Evolutionary conservation across 2,113 vertebrate species (phyloP), one percentile per base, ranked within the genome.

Genomic region (Leiothrix lutea): DNA sequence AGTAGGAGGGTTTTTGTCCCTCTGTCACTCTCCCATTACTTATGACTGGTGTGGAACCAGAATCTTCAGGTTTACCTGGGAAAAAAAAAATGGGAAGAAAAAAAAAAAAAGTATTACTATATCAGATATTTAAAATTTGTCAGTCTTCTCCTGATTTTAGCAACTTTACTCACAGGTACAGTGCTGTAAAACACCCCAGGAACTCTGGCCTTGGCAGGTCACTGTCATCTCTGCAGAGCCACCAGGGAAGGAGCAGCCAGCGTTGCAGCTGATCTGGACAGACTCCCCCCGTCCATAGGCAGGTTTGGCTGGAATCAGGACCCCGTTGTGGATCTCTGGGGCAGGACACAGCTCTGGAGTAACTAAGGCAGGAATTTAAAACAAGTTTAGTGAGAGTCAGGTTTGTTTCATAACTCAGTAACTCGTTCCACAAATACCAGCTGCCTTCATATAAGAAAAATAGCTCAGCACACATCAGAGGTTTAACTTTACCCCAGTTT

Each of bases 31-130:
- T 79, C 5, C 95, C 94, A 11, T 82, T 0, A 13, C 0, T 42
- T 20, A 97, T 92, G 17, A 40, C 1, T 20, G 83, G 96, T 0
- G 77, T 67, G 31, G 14, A 42, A 74, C 6, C 64, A 71, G 47
- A 53, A n/a, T 3, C 8, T 64, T 8, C 1, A 75, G 40, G 0
- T 2, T 0, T 5, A 31, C 94, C 95, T 94, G 77, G 48, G 48
- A 67, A 42, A 48, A 19, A 13, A 38, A 57, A 16, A 8, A 0
- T 1, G 1, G 5, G 5, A 2, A 5, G 8, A 17, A 18, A 19
- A 29, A 12, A 22, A 8, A 6, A 84, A 79, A 19, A 24, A 2
- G 0, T 10, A 14, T 60, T 53, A 4, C 2, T 12, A 1, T 14
- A 20, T 11, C 8, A 36, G 62, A 1, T 4, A 36, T 48, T 13